A percentile compares a stretch with the other conserved stretches of the same genome.
phyloP scores from a whole-genome alignment of 2,888 invertebrate genomes.

The Norana najaformis region DNA sequence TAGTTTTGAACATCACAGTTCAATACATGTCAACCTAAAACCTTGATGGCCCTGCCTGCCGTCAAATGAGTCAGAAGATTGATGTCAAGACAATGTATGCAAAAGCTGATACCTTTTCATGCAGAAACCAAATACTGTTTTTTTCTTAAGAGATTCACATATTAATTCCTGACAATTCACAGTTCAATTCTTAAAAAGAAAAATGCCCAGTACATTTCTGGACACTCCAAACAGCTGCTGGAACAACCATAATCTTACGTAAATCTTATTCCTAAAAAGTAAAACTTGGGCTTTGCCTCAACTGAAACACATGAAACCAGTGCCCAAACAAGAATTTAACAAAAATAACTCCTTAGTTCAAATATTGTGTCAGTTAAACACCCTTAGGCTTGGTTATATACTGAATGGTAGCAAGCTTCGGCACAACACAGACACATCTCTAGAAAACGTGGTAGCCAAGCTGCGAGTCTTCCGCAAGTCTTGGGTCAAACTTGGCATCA shows the following conservation, averaged over 20 bases:
- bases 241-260: not conserved
- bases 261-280: no score
- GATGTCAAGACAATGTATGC: no score
- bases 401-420: not conserved
- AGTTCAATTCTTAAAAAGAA: not conserved
- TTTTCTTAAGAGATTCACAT: not conserved
- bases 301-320: not conserved
- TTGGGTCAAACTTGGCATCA: conserved; percentile 19
- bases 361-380: not conserved
- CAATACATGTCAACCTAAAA: not conserved
- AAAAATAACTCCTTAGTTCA: not conserved
- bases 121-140: not conserved
- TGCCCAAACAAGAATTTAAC: no score
- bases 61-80: no score
- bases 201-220: not conserved
- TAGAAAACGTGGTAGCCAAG: conserved; percentile 7
- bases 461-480: not conserved
- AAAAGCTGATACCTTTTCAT: not conserved
- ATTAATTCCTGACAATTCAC: not conserved
- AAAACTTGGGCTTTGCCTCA: not conserved
- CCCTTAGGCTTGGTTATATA: not conserved
- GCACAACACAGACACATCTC: not conserved
- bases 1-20: not conserved
- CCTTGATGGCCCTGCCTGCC: not conserved
- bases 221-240: not conserved